A percentile compares a stretch with the other conserved stretches of the same genome.
These are phyloP conservation scores for Acanthosepion esculentum DNA, from an alignment of 2,888 invertebrate species.

Conservation along the genomic window DNA sequence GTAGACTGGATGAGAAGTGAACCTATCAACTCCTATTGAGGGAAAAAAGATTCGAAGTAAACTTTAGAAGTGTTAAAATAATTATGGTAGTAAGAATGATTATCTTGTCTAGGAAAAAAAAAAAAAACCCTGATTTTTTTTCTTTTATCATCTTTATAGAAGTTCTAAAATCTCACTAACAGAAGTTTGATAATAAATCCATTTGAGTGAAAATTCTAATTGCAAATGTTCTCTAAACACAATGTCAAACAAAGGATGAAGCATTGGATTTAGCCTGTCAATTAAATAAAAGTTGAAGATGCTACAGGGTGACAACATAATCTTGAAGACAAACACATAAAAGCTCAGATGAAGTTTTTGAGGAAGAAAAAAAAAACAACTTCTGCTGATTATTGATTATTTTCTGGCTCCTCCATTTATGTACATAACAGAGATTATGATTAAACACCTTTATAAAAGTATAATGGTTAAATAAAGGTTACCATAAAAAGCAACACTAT, in stretches of 20 bases:
- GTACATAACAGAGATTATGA: not conserved
- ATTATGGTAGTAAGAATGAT: too few relatives aligned
- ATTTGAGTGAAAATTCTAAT: not conserved
- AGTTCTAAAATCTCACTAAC: too few relatives aligned
- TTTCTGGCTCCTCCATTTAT: not conserved
- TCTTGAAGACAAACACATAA: not conserved
- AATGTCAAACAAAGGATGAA: not conserved
- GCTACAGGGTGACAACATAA: not conserved
- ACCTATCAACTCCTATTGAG: too few relatives aligned
- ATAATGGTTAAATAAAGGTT: not conserved
- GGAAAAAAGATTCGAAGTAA: too few relatives aligned
- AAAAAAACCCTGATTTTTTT: too few relatives aligned
- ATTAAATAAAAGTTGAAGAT: not conserved
- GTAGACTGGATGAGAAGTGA: too few relatives aligned
- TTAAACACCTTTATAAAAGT: not conserved
- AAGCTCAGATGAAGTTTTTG: not conserved
- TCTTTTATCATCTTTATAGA: too few relatives aligned
- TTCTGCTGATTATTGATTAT: not conserved
- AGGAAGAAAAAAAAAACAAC: not conserved
- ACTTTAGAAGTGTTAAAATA: too few relatives aligned
- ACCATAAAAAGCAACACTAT: not conserved
- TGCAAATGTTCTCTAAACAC: not conserved
- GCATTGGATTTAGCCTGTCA: too few relatives aligned
- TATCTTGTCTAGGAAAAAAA: too few relatives aligned
- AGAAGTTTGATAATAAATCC: too few relatives aligned